Conservation (phyloP, 2,888 invertebrate species). For the Bellardia bayeri region DNA sequence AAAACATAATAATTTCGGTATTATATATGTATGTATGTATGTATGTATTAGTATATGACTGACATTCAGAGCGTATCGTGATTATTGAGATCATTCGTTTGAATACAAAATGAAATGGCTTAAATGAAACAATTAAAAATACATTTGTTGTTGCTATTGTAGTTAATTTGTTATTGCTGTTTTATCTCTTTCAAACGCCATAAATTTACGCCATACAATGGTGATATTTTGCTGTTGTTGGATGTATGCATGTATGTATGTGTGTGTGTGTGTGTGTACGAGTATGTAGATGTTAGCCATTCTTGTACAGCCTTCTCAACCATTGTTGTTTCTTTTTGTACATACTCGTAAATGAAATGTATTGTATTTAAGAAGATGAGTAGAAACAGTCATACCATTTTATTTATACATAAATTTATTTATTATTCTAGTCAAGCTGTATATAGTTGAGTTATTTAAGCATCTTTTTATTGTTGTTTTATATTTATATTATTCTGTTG, state of each 20-base stretch:
- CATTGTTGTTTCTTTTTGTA: conserved; percentile 18
- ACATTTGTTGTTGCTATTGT: not conserved
- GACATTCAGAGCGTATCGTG: conserved; percentile 53
- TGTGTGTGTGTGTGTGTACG: no score
- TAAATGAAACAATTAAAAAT: conserved; percentile 34
- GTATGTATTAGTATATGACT: no score
- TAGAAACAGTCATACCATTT: conserved; percentile 1
- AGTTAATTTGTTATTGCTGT: conserved; percentile 25
- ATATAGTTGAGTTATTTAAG: conserved; percentile 61
- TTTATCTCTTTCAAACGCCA: conserved; percentile 22
- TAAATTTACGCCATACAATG: conserved; percentile 11
- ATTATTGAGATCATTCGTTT: conserved; percentile 27
- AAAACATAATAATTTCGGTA: not conserved
- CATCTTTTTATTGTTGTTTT: not conserved
- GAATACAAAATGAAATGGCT: conserved; percentile 18
- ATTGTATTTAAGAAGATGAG: not conserved
- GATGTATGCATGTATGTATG: no score
- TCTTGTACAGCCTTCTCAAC: conserved; percentile 15
- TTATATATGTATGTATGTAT: no score
- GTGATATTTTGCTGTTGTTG: conserved; percentile 27
- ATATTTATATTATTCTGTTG: not conserved
- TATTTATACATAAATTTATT: conserved; percentile 32
- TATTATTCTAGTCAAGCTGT: conserved; percentile 66
- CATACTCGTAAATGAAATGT: not conserved
- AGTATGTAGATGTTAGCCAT: conserved; percentile 8